Conservation (phyloP, 2,888 invertebrate genomes). For the Dascillus cervinus region DNA sequence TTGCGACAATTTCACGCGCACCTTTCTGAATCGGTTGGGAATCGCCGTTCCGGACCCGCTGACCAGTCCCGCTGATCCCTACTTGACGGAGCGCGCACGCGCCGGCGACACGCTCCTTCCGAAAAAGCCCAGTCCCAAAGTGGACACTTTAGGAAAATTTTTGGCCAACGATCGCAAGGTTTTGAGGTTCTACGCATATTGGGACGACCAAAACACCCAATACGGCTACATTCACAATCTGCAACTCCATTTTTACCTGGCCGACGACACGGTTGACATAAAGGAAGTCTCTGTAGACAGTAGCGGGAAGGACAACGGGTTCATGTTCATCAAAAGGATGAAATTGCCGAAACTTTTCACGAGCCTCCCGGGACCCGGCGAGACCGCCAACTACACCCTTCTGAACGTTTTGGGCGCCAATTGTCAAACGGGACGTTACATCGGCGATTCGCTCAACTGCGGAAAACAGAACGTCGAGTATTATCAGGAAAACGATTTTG, state of each 20-base stretch:
- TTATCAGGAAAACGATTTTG: slow-evolving; percentile 66
- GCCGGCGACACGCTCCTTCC: slow-evolving; percentile 34
- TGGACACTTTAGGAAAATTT: slow-evolving; percentile 69
- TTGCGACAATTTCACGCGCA: slow-evolving; percentile 82
- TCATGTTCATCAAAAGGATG: slow-evolving; percentile 65
- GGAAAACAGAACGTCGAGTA: slow-evolving; percentile 45
- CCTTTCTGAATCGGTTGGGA: slow-evolving; percentile 77
- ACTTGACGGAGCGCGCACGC: slow-evolving; percentile 42
- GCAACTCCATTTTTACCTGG: slow-evolving; percentile 76
- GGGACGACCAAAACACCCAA: slow-evolving; percentile 77
- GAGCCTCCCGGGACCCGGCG: slow-evolving; percentile 44
- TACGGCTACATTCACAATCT: slow-evolving; percentile 72
- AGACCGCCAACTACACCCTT: slow-evolving; percentile 45
- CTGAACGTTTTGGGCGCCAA: slow-evolving; percentile 57
- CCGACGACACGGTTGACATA: slow-evolving; percentile 85
- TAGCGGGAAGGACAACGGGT: slow-evolving; percentile 62
- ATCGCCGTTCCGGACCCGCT: slow-evolving; percentile 71
- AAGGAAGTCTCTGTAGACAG: slow-evolving; percentile 63
- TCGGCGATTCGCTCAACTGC: slow-evolving; percentile 51
- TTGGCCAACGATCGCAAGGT: slow-evolving; percentile 71
- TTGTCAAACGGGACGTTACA: slow-evolving; percentile 46
- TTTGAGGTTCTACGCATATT: slow-evolving; percentile 75
- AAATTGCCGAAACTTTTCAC: slow-evolving; percentile 66
- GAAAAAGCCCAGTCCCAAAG: slow-evolving; percentile 49
- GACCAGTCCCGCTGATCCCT: slow-evolving; percentile 48